Base-by-base conservation (phyloP, 1,140 invertebrate species). In the Megalonaias nervosa region DNA sequence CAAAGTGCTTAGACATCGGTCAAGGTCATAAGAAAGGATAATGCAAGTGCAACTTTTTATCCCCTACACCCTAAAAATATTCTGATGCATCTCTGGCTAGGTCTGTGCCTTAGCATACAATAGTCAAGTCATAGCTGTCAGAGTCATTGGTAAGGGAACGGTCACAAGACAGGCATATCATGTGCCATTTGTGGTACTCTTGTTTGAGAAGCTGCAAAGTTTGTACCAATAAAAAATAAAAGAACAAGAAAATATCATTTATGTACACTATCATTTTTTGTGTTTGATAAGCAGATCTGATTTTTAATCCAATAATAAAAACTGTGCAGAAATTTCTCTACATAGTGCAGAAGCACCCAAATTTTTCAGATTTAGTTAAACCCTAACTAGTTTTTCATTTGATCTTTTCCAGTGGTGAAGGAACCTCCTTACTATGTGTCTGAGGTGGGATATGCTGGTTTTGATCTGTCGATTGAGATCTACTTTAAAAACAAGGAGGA, bases 361-460 rank as follows among this genome's bases (percentile, higher is more conserved):
- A 26, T 26, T 26, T 26, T 26, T 26, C 2, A 1, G 26, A 26
- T 26, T 1, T 26, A 65, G 1, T 65, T 65, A 4, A 21, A 65
- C 0, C 4, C 12, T 60, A 48, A 67, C 55, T 70, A 64, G 38
- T 74, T 31, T 17, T 19, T 57, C 38, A 58, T 76, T 71, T 71
- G 61, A 71, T 69, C 62, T 68, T 70, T 84, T 86, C n/a, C 86
- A 91, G 90, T 84, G 15, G 78, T 86, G 1, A 97, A 97, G 87
- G 95, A 97, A 73, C 96, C 97, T 60, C 97, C 98, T n/a, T 99
- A 96, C 92, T 91, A 93, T 67, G 93, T 99, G 21, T 94, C 95
- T 84, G 97, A 99, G 89, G 96, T 96, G 13, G 98, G 98, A 3
- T 99, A 99, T 93, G 97, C 97, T 74, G 96, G 97, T n/a, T 99